These are phyloP conservation scores for Sebastes vulpes DNA, from an alignment of 2,797 vertebrate genomes.

Conservation along the genomic window DNA sequence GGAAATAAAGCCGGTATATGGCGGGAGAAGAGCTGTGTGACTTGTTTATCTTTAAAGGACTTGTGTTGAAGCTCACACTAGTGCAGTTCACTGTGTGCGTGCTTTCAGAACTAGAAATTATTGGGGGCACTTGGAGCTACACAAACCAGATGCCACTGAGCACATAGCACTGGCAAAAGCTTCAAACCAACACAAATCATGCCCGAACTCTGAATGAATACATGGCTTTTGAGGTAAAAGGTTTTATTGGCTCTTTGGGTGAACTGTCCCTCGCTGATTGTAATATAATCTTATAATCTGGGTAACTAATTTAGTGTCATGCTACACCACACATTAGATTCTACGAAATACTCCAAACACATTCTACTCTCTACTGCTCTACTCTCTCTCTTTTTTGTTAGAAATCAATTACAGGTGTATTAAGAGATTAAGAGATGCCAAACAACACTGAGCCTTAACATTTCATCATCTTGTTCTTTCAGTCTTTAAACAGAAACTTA, in stretches of 20 bases:
- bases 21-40: not conserved
- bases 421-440: not conserved
- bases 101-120: not conserved
- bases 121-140: not conserved
- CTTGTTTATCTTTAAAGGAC: constrained; percentile 12
- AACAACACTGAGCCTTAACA: not conserved
- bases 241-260: not conserved
- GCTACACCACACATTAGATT: not conserved
- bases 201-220: not conserved
- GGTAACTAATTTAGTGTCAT: not conserved
- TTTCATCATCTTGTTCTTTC: constrained; percentile 3
- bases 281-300: not conserved
- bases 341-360: not conserved
- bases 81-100: not conserved
- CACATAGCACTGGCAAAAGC: not conserved
- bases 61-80: not conserved
- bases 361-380: not conserved
- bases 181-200: not conserved
- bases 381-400: not conserved
- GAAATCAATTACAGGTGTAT: constrained; percentile 5
- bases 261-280: not conserved
- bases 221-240: not conserved
- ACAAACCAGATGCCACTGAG: constrained; percentile 1
- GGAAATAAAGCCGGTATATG: constrained; percentile 28
- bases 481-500: not conserved